Evolutionary conservation across 2,888 invertebrate genomes (phyloP), one percentile per base, ranked within the genome.

Genomic region (Hoplodrina blanda): DNA sequence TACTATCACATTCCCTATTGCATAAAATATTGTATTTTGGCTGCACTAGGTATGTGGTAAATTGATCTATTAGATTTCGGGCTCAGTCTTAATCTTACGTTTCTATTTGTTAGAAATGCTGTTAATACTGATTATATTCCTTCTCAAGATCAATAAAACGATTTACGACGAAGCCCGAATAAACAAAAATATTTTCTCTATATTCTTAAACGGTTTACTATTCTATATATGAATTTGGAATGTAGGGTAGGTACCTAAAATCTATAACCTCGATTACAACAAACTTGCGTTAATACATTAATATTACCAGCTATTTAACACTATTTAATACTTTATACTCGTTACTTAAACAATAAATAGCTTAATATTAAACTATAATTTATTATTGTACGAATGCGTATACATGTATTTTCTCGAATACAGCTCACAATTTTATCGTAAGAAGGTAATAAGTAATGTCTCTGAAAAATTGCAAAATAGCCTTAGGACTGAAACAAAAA

Each of bases 351-450:
- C 75, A 91, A 93, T 94, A 95, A 94, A 94, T 95, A 95, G 85
- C 92, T 94, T 94, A 94, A 67, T 85, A 85, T 85, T 90, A 92
- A 89, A 88, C 93, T 88, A 87, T 89, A 89, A 91, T 90, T 90
- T 94, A 94, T 94, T 95, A 96, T 96, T 96, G 95, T 96, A 93
- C 95, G 93, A 92, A 94, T 91, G 95, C 95, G 95, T 96, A 96
- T 96, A 96, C 95, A 95, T 92, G 91, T 93, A 93, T 92, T 94
- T 93, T 87, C 83, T 91, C 78, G 91, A 94, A 91, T 95, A 94
- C 93, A 94, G 94, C 94, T 94, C 93, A 94, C 89, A 87, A 84
- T 88, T 87, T 84, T 79, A 82, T 85, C 80, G 80, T 80, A 85
- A 84, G 78, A 73, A 76, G 68, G 50, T 74, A 66, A 65, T 80